Conservation (phyloP, 2,113 vertebrate species). For the Leptodactylus fuscus region DNA sequence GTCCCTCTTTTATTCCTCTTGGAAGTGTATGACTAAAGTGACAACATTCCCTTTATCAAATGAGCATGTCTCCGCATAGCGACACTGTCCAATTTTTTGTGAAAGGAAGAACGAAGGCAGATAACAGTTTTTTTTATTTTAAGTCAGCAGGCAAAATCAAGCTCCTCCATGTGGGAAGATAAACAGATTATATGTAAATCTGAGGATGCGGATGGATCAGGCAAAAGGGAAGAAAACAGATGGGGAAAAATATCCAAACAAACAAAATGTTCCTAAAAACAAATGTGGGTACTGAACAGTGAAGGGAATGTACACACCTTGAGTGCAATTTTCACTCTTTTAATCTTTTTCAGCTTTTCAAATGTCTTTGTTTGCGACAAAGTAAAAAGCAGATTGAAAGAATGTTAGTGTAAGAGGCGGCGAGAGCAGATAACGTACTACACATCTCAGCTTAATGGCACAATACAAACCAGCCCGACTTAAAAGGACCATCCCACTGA, state of each 20-base stretch:
- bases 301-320: conserved; percentile 98
- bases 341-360: conserved; percentile 99
- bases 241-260: conserved; percentile 61
- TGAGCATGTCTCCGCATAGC: too few species aligned
- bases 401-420: conserved; percentile 94
- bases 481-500: conserved; percentile 9
- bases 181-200: conserved; percentile 64
- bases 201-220: conserved; percentile 70
- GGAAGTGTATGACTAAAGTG: too few species aligned
- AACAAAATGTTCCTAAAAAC: conserved; percentile 72
- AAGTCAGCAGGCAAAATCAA: conserved; percentile 20
- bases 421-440: conserved; percentile 79
- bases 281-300: conserved; percentile 78
- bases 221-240: conserved; percentile 66
- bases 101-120: too few species aligned
- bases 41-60: too few species aligned
- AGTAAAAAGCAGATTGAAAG: conserved; percentile 90
- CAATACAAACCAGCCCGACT: conserved; percentile 25
- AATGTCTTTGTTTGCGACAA: conserved; percentile 95
- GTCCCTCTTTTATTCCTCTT: too few species aligned
- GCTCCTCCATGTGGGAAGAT: background rate
- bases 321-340: conserved; percentile 99
- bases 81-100: too few species aligned
- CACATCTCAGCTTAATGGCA: conserved; percentile 68
- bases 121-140: conserved; percentile 16